Base-by-base conservation (phyloP, 2,888 invertebrate genomes). In the Glomeris marginata region DNA sequence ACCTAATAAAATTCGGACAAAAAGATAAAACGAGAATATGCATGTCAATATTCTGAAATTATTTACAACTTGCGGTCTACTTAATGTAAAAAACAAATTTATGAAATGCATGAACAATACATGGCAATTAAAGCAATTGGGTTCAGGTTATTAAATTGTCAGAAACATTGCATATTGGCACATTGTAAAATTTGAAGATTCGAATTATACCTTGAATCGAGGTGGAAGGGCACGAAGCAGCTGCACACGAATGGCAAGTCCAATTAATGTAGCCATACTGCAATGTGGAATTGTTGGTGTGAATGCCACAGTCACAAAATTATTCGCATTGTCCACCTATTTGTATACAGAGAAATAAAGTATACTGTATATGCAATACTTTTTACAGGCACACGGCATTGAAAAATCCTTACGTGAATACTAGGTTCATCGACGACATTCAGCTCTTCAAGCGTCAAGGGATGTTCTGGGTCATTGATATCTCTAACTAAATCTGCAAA, bases 281-380 rank as follows among this genome's bases (percentile, higher is more conserved):
- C 98, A 98, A 63, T 98, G 95, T 0, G 97, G 97, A 59, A 98
- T 97, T 0, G 98, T 98, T 1, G 98, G 98, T 0, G 95, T 97
- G 67, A 92, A 98, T 53, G 77, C 72, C 0, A 98, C 77, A 57
- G 75, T 69, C 0, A 94, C 77, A 8, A 68, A 70, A 62, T 81
- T 86, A 0, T 74, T 70, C 43, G 74, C 71, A 68, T 90, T 81
- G 63, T 84, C 75, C 0, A 94, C 82, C 67, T 77, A 59, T 16
- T 28, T n/a, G n/a, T n/a, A n/a, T n/a, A n/a, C 28, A 28, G 55
- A 58, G 54, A 57, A 54, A 48, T 51, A 21, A 45, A 44, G 48
- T 18, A 41, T 11, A 50, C 36, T 11, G 36, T 13, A 11, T 36
- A 11, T 36, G 36, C 36, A 13, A 10, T 36, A 10, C 36, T 36